Percentiles rank a stretch among this genome's conserved stretches.
phyloP scores from a whole-genome alignment of 2,113 vertebrate genomes.

The Athene cunicularia region DNA sequence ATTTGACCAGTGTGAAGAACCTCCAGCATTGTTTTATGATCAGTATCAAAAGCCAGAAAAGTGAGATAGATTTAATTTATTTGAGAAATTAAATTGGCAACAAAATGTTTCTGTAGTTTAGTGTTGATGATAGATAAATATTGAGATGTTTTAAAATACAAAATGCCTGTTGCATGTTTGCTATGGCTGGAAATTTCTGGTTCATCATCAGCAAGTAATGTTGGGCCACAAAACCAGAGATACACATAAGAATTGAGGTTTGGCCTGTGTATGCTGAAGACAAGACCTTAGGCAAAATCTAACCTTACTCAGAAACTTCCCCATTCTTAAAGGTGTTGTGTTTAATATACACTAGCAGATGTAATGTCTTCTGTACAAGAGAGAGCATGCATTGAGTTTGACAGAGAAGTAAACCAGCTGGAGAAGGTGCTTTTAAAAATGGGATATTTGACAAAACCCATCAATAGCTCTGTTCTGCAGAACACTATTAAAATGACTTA shows the following conservation, averaged over 20 bases:
- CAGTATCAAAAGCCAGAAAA: not conserved
- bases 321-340: not conserved
- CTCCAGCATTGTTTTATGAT: not conserved
- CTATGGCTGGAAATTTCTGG: not conserved
- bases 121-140: not conserved
- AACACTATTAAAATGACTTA: not conserved
- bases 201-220: not conserved
- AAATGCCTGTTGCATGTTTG: not conserved
- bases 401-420: slow-evolving; percentile 13
- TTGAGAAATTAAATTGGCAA: not conserved
- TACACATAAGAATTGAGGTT: not conserved
- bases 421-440: not conserved
- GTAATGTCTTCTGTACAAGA: not conserved
- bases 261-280: not conserved
- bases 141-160: not conserved
- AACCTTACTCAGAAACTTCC: slow-evolving; percentile 7
- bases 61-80: not conserved
- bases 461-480: not conserved
- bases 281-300: not conserved
- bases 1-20: not conserved
- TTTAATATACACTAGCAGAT: not conserved
- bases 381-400: not conserved
- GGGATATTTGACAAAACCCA: slow-evolving; percentile 10
- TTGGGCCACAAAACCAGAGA: not conserved
- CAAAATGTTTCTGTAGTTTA: not conserved